These are phyloP conservation scores for Protaetia brevitarsis DNA, from an alignment of 1,140 invertebrate species.

Conservation along the genomic window DNA sequence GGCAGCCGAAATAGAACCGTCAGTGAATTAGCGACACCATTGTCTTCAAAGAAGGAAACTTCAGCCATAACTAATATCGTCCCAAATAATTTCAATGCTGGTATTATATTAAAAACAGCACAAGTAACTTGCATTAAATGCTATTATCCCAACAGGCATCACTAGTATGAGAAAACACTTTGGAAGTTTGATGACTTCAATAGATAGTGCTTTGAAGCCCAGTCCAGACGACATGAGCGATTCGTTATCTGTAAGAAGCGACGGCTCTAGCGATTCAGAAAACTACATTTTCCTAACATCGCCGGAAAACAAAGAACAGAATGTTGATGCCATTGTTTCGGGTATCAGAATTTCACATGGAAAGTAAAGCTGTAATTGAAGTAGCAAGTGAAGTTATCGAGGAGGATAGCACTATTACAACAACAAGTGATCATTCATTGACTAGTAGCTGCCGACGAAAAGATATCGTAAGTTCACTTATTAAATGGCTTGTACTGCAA, in stretches of 20 bases:
- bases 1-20: background rate
- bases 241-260: constrained; percentile 66
- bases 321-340: constrained; percentile 54
- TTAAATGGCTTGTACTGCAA: background rate
- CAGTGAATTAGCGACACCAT: constrained; percentile 18
- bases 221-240: constrained; percentile 71
- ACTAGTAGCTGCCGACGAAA: constrained; percentile 74
- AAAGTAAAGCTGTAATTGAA: constrained; percentile 56
- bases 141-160: constrained; percentile 50
- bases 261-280: constrained; percentile 78
- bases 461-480: constrained; percentile 61
- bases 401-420: constrained; percentile 61
- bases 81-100: constrained; percentile 42
- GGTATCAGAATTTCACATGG: constrained; percentile 42
- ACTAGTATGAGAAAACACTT: constrained; percentile 77
- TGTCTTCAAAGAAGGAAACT: background rate
- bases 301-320: constrained; percentile 61
- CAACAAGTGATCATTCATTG: constrained; percentile 76
- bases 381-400: constrained; percentile 83
- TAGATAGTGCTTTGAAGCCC: constrained; percentile 72
- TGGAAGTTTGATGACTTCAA: constrained; percentile 73
- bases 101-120: constrained; percentile 25
- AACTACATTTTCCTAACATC: constrained; percentile 64
- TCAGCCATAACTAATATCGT: constrained; percentile 35
- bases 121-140: background rate